phyloP scores from a whole-genome alignment of 2,113 vertebrate species.

The Podarcis raffonei region DNA sequence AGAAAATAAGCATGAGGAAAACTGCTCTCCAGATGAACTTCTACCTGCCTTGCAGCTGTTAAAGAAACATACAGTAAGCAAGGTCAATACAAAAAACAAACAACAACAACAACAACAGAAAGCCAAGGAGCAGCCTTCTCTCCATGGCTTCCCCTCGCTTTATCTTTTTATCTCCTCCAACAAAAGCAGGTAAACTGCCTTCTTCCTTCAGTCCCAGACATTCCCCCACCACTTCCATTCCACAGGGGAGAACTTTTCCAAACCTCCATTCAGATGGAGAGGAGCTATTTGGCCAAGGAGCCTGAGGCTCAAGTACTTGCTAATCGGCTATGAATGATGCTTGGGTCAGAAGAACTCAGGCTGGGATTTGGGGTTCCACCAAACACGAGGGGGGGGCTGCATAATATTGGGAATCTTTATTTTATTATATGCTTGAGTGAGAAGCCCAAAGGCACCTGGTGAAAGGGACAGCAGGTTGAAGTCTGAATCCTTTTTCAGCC shows the following conservation, averaged over 20 bases:
- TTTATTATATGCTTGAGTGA: neutral
- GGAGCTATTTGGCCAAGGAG: neutral
- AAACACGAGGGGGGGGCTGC: neutral
- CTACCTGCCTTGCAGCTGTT: neutral
- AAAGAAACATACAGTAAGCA: neutral
- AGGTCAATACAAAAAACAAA: neutral
- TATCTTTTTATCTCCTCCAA: neutral
- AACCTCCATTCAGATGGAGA: neutral
- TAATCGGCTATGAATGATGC: neutral
- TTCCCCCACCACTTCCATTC: constrained; percentile 1
- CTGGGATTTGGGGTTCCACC: neutral
- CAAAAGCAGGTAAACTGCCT: neutral
- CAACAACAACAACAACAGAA: neutral
- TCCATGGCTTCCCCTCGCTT: neutral
- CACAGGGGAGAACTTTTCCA: neutral
- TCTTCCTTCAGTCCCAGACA: constrained; percentile 19
- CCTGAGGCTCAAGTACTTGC: neutral
- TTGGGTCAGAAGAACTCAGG: neutral
- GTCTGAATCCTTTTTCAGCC: neutral
- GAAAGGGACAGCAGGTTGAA: neutral
- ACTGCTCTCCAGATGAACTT: neutral
- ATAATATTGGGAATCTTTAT: neutral
- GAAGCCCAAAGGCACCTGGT: neutral
- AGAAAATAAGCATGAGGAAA: neutral
- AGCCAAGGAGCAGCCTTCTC: neutral